A percentile compares a stretch with the other conserved stretches of the same genome.
These are phyloP conservation scores for Chaenodraco wilsoni DNA, from an alignment of 2,797 vertebrate genomes.

Conservation along the genomic window DNA sequence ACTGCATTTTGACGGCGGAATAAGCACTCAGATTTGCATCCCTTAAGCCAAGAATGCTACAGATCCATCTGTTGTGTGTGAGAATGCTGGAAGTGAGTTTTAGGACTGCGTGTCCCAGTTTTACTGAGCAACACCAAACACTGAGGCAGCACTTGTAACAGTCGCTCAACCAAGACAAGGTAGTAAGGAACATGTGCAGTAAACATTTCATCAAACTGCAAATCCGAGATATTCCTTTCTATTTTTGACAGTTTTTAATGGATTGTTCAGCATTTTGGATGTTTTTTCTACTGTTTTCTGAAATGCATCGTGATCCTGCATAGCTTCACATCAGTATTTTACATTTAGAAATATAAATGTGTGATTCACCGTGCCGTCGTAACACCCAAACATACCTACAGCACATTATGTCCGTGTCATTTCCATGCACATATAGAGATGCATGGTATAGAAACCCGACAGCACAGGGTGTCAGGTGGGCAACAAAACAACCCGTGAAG, in stretches of 20 bases:
- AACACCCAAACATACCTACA: not conserved
- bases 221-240: conserved; percentile 4
- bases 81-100: conserved; percentile 68
- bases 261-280: not conserved
- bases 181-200: conserved; percentile 33
- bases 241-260: conserved; percentile 9
- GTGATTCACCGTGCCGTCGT: conserved; percentile 3
- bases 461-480: conserved; percentile 34
- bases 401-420: conserved; percentile 6
- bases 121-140: conserved; percentile 65
- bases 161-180: conserved; percentile 54
- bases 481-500: conserved; percentile 39
- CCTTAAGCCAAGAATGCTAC: conserved; percentile 72
- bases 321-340: not conserved
- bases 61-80: conserved; percentile 76
- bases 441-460: conserved; percentile 8
- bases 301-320: not conserved
- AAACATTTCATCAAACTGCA: conserved; percentile 29
- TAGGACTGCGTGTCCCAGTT: conserved; percentile 73
- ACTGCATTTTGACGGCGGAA: conserved; percentile 64
- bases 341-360: not conserved
- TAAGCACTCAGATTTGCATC: conserved; percentile 53
- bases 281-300: not conserved
- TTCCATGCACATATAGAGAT: conserved; percentile 27
- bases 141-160: conserved; percentile 66